Base-by-base conservation (phyloP, 2,888 invertebrate species). In the Mythimna pallens region DNA sequence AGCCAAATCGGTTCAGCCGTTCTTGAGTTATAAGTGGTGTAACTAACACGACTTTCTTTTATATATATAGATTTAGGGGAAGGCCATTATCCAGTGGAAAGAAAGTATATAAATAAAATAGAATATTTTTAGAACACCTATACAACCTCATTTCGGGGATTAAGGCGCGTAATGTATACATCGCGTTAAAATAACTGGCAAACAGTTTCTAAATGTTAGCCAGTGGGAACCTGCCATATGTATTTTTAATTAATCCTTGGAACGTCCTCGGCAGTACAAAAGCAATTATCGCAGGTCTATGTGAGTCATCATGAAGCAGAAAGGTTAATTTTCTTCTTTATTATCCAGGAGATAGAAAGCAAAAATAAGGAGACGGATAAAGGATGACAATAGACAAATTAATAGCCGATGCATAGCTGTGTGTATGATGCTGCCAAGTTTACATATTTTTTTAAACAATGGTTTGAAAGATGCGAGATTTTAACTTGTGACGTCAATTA, bases 241-340 rank as follows among this genome's bases (percentile, higher is more conserved):
- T 86, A 87, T 86, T 84, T 87, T 86, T 86, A 86, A 86, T 86
- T 86, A 86, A 86, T 86, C 86, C 86, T 86, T 76, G 72, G 87
- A 82, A 80, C 86, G 86, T 87, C 78, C 86, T 85, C 87, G 78
- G 55, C 54, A 70, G 82, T 87, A 87, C 84, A 86, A 86, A 86
- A 86, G 86, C 86, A 86, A 86, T 86, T 86, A 86, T 86, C 77
- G 74, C 69, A 76, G 65, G 72, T 73, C 80, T 83, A 87, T 82
- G 67, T 81, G 84, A 86, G 79, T 86, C 81, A 86, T 86, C 84
- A 81, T 79, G 64, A 83, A 78, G 73, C 62, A 77, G 73, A 83
- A 83, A 86, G 77, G 82, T 85, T 87, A 87, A 86, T 86, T 86
- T 86, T 84, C 79, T 84, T 82, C 81, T 86, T 82, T 86, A 85